phyloP scores from a whole-genome alignment of 1,140 invertebrate genomes.

The Ylistrum balloti region DNA sequence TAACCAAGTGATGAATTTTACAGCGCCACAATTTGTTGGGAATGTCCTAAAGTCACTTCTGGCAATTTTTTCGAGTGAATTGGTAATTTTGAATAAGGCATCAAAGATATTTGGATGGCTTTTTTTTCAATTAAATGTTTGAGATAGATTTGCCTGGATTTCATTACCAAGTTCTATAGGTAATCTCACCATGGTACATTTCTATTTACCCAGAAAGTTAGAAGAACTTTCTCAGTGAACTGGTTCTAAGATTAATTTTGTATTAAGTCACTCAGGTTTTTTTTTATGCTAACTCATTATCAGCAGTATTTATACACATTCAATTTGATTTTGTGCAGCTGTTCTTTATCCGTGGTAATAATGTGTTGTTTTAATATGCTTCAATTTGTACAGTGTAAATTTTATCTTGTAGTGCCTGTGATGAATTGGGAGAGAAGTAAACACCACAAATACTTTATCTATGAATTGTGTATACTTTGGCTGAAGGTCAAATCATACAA shows the following conservation, averaged over 20 bases:
- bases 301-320: constrained; percentile 24
- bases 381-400: constrained; percentile 31
- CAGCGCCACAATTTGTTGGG: not conserved
- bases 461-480: constrained; percentile 16
- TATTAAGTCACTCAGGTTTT: not conserved
- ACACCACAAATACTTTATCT: not conserved
- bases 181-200: not conserved
- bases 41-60: not conserved
- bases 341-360: not conserved
- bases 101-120: not conserved
- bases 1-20: not conserved
- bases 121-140: constrained; percentile 14
- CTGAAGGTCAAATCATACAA: constrained; percentile 18
- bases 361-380: constrained; percentile 8
- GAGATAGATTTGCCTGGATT: not conserved
- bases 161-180: not conserved
- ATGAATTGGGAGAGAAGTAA: not conserved
- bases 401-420: constrained; percentile 29
- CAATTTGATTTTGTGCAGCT: not conserved
- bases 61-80: not conserved
- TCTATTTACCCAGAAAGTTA: not conserved
- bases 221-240: not conserved
- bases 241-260: not conserved
- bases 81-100: not conserved
- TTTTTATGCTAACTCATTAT: not conserved